Evolutionary conservation across 2,888 invertebrate species (phyloP).

Genomic region (Hyles lineata): DNA sequence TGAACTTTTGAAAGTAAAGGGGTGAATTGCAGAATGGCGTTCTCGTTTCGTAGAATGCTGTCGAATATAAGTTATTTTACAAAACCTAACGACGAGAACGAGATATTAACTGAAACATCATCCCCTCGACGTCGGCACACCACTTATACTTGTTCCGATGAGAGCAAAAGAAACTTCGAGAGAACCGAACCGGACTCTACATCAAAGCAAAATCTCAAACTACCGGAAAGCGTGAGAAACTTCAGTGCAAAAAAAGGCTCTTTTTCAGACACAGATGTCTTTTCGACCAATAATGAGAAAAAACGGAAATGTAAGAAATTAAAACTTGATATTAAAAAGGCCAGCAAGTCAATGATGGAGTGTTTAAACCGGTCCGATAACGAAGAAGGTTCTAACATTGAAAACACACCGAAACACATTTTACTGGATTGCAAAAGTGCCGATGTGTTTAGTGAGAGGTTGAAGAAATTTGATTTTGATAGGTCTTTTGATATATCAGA

Average conservation of each 20-base stretch:
- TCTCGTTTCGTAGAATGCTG: constrained; percentile 75
- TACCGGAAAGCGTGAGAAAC: constrained; percentile 61
- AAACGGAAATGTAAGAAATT: constrained; percentile 64
- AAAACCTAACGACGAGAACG: constrained; percentile 55
- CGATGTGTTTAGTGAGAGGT: constrained; percentile 63
- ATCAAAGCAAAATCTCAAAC: constrained; percentile 59
- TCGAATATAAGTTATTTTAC: constrained; percentile 78
- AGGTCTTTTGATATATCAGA: constrained; percentile 71
- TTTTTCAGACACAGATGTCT: constrained; percentile 71
- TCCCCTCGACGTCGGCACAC: constrained; percentile 39
- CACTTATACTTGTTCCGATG: constrained; percentile 39
- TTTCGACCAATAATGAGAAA: constrained; percentile 47
- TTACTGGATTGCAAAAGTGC: constrained; percentile 63
- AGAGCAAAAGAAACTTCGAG: constrained; percentile 54
- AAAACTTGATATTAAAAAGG: constrained; percentile 69
- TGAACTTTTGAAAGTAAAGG: constrained; percentile 16
- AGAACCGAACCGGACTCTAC: constrained; percentile 70
- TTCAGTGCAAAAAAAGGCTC: constrained; percentile 65
- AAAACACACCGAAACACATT: constrained; percentile 77
- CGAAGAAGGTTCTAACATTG: constrained; percentile 48
- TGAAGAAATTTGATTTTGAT: constrained; percentile 69
- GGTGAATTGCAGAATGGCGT: constrained; percentile 65
- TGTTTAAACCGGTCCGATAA: constrained; percentile 46
- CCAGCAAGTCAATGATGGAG: constrained; percentile 63
- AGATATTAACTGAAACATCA: constrained; percentile 32